These are phyloP conservation scores for Magallana angulata DNA, from an alignment of 1,140 invertebrate genomes.

Conservation along the genomic window DNA sequence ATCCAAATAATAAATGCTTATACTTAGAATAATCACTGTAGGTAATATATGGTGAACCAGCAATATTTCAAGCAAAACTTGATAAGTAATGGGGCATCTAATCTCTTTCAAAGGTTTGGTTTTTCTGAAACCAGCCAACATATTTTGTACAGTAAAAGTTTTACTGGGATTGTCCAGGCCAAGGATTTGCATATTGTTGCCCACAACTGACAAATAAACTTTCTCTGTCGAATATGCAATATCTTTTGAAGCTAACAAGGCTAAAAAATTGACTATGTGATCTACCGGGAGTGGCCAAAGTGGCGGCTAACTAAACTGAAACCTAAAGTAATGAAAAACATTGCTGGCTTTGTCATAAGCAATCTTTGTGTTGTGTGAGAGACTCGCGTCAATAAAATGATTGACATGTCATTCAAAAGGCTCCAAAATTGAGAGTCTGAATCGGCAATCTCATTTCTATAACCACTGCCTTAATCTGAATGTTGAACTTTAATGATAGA, in stretches of 20 bases:
- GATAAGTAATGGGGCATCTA: background rate
- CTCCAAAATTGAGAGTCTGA: slow-evolving; percentile 12
- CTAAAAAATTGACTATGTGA: slow-evolving; percentile 12
- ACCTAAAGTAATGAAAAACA: background rate
- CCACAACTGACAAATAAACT: background rate
- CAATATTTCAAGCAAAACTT: background rate
- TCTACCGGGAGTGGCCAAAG: slow-evolving; percentile 6
- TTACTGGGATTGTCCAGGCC: background rate
- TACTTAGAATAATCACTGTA: background rate
- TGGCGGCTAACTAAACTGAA: background rate
- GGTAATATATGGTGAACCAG: background rate
- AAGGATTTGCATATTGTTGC: background rate
- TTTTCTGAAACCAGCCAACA: slow-evolving; percentile 6
- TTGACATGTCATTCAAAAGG: background rate
- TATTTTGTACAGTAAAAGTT: slow-evolving; percentile 12
- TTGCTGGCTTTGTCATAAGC: background rate
- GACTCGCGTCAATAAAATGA: background rate
- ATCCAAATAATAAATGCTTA: slow-evolving; percentile 5
- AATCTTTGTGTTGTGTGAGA: background rate
- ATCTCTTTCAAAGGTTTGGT: background rate
- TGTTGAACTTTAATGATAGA: slow-evolving; percentile 23
- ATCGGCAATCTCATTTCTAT: background rate
- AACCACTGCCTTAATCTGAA: slow-evolving; percentile 21
- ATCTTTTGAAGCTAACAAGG: background rate
- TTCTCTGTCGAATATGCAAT: background rate